Base-by-base conservation (phyloP, 2,888 invertebrate genomes). In the Andrena haemorrhoa region DNA sequence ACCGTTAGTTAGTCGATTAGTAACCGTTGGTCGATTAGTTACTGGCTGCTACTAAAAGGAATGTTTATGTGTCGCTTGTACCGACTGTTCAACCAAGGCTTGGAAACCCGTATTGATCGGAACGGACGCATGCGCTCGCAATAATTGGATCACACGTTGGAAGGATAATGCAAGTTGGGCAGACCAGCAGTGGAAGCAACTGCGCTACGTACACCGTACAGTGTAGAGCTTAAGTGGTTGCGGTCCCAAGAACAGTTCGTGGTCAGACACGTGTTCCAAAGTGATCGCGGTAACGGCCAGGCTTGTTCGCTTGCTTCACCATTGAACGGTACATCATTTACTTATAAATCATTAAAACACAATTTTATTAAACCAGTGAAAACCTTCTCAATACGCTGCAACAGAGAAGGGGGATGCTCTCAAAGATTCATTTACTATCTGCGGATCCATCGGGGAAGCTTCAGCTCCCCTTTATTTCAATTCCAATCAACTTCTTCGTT, bases 91-190 rank as follows among this genome's bases (percentile, higher is more conserved):
- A 12, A 76, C 60, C 61, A 77, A 60, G 76, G 56, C 73, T 63
- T 16, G n/a, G 53, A 75, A 64, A 75, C 60, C 41, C 47, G 82
- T 91, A 91, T 91, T 91, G 91, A 91, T 91, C 89, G 82, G 29
- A 29, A 64, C 51, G 66, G 66, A 83, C 91, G 91, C 87, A 89
- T 91, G 91, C 91, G 91, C 87, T 65, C 73, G 58, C 23, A 63
- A 35, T 82, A 84, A 86, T 84, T 74, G 78, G 84, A 88, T 91
- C 90, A 89, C 84, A 88, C 88, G 88, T 84, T 81, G 76, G 82
- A 64, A 82, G 79, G 80, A 84, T 58, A 83, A 85, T 75, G 83
- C 75, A 80, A 87, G 79, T 74, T 78, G 79, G 58, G 72, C 65
- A 56, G 79, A 75, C 41, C 41, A 82, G 65, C 75, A 58, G 74